Percentiles rank a stretch among this genome's conserved stretches.
Conservation (phyloP, 2,888 invertebrate genomes). For the Hylaea fasciaria region DNA sequence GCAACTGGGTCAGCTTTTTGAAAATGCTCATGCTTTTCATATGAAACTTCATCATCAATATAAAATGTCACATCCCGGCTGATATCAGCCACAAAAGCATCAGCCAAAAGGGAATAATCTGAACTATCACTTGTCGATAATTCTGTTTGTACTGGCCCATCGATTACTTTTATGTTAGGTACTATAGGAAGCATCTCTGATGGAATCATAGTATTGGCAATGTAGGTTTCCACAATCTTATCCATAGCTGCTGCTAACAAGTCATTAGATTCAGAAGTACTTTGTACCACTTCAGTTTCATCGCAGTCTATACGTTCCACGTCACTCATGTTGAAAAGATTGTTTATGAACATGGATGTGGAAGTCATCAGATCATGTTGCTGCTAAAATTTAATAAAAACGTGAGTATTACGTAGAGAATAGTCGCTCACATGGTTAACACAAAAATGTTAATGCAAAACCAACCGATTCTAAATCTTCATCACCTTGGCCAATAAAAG, state of each 20-base stretch:
- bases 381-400: conserved; percentile 45
- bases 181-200: conserved; percentile 38
- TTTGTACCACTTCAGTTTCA: conserved; percentile 48
- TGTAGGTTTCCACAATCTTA: conserved; percentile 50
- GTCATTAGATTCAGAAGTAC: conserved; percentile 47
- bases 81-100: conserved; percentile 53
- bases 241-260: conserved; percentile 54
- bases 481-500: conserved; percentile 75
- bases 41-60: conserved; percentile 48
- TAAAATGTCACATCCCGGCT: conserved; percentile 56
- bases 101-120: conserved; percentile 62
- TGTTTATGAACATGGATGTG: conserved; percentile 70
- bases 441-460: not conserved
- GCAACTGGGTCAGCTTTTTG: conserved; percentile 38
- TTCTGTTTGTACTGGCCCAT: conserved; percentile 36
- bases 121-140: conserved; percentile 52
- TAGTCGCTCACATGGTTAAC: not conserved
- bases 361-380: conserved; percentile 60
- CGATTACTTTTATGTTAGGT: conserved; percentile 39
- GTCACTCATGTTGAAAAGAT: conserved; percentile 76
- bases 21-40: conserved; percentile 27
- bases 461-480: conserved; percentile 65
- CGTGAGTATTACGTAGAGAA: not conserved
- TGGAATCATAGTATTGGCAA: conserved; percentile 14
- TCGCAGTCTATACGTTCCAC: conserved; percentile 58